phyloP scores from a whole-genome alignment of 2,113 vertebrate species.

The Chionis minor region DNA sequence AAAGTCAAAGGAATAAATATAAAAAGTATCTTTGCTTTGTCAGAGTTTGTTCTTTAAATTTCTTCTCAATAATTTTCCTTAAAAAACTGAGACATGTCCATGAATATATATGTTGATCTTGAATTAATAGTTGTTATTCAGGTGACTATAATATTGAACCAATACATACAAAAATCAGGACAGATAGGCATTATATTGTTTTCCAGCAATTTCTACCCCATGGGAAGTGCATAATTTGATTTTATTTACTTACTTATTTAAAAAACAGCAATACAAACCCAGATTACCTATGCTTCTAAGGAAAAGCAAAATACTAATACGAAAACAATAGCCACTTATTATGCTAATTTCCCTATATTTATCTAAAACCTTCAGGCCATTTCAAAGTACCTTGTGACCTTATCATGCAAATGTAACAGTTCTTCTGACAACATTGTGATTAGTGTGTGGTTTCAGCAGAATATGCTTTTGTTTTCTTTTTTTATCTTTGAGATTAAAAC shows the following conservation, averaged over 20 bases:
- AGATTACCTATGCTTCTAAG: background rate
- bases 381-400: background rate
- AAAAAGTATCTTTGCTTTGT: background rate
- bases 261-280: background rate
- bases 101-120: background rate
- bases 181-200: background rate
- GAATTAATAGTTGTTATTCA: background rate
- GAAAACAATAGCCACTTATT: background rate
- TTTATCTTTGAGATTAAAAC: background rate
- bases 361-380: background rate
- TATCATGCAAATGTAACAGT: background rate
- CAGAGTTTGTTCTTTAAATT: background rate
- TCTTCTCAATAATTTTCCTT: background rate
- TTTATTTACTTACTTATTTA: background rate
- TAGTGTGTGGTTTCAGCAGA: background rate
- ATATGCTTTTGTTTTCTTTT: background rate
- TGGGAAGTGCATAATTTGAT: background rate
- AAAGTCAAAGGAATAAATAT: background rate
- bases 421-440: background rate
- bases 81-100: background rate
- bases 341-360: background rate
- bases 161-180: background rate
- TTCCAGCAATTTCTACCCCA: background rate
- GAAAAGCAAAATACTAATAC: background rate
- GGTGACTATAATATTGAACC: background rate